Evolutionary conservation across 2,797 vertebrate species (phyloP).

Genomic region (Bradypodion ventrale): DNA sequence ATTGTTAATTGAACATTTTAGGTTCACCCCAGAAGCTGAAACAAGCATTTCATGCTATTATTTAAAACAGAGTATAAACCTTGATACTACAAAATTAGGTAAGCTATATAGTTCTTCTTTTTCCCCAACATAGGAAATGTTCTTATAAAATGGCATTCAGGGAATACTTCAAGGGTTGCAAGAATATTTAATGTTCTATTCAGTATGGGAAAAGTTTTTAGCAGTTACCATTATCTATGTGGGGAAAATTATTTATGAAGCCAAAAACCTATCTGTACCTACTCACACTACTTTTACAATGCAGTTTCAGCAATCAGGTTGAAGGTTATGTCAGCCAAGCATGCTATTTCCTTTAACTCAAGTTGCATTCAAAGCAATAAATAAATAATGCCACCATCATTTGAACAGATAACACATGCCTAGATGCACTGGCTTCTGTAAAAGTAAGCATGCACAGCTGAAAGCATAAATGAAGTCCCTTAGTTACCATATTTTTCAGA

Average conservation of each 20-base stretch:
- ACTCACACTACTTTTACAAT: constrained; percentile 25
- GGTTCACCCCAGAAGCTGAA: constrained; percentile 17
- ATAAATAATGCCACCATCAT: not conserved
- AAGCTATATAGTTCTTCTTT: not conserved
- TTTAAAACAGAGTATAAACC: not conserved
- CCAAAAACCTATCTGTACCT: constrained; percentile 5
- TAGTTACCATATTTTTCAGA: too few species aligned
- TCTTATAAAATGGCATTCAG: not conserved
- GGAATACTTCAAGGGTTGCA: not conserved
- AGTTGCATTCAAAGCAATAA: constrained; percentile 4
- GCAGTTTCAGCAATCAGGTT: not conserved
- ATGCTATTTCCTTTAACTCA: constrained; percentile 13
- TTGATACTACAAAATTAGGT: constrained; percentile 2
- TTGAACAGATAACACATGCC: not conserved
- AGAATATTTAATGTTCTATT: not conserved
- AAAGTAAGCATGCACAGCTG: constrained; percentile 10
- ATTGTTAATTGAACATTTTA: not conserved
- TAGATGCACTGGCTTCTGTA: not conserved
- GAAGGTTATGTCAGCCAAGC: constrained; percentile 1
- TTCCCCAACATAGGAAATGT: not conserved
- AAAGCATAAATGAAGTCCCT: not conserved
- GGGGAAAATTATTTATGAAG: not conserved
- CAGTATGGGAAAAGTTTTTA: not conserved
- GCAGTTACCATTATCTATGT: not conserved
- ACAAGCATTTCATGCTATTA: constrained; percentile 9